Evolutionary conservation across 2,888 invertebrate species (phyloP).

Genomic region (Pristionchus arcanus): DNA sequence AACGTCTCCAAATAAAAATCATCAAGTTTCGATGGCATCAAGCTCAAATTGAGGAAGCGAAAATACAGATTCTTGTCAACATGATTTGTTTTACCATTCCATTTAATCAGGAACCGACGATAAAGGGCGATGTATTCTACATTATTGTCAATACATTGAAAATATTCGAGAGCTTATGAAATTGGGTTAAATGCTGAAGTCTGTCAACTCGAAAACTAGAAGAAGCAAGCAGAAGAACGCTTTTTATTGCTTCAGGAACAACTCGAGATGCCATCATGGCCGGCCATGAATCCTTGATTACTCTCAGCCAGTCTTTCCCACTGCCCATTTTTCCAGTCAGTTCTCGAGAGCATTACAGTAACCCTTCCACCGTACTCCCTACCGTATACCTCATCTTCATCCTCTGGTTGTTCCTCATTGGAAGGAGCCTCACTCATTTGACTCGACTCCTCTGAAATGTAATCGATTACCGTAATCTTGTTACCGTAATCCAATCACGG

Average conservation of each 20-base stretch:
- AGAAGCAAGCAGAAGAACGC: background rate
- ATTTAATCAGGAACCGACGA: background rate
- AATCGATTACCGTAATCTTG: background rate
- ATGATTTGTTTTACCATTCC: background rate
- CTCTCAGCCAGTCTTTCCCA: background rate
- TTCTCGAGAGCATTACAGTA: background rate
- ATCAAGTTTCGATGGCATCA: too few species aligned
- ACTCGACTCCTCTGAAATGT: slow-evolving; percentile 40
- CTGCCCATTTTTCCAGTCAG: background rate
- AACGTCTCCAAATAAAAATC: too few species aligned
- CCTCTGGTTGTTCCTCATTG: background rate
- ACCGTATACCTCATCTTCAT: slow-evolving; percentile 37
- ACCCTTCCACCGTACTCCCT: background rate
- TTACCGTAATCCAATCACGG: slow-evolving; percentile 33
- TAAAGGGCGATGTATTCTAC: background rate
- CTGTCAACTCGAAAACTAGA: too few species aligned
- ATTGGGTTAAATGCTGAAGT: too few species aligned
- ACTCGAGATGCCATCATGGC: background rate
- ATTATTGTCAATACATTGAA: too few species aligned
- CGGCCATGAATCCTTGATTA: slow-evolving; percentile 1
- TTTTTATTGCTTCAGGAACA: background rate
- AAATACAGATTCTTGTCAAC: background rate
- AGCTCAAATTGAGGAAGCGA: too few species aligned
- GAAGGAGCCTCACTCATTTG: slow-evolving; percentile 7
- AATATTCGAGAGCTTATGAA: too few species aligned